phyloP scores from a whole-genome alignment of 2,888 invertebrate species.

The Drosophila fulvimacula region DNA sequence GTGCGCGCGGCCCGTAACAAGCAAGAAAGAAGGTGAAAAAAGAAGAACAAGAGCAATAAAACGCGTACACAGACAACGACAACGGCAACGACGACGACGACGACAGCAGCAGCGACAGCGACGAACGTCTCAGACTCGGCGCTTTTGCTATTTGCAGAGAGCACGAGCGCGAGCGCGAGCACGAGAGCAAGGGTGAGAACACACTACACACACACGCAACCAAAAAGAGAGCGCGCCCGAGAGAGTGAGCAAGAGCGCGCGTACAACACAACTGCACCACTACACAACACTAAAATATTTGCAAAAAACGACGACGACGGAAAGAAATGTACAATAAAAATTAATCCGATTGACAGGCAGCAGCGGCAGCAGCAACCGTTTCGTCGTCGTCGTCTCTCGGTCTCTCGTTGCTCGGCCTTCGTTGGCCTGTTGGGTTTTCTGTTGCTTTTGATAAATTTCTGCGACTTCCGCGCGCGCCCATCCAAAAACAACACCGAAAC shows the following conservation, averaged over 20 bases:
- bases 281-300: conserved; percentile 57
- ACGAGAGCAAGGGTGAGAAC: conserved; percentile 39
- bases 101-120: conserved; percentile 38
- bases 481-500: conserved; percentile 71
- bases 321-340: conserved; percentile 73
- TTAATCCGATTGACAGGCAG: conserved; percentile 72
- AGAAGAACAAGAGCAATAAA: conserved; percentile 64
- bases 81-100: conserved; percentile 32
- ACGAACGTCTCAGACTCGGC: conserved; percentile 56
- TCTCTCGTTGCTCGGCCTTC: conserved; percentile 52
- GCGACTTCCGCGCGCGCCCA: conserved; percentile 74
- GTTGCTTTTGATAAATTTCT: conserved; percentile 67
- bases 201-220: conserved; percentile 8
- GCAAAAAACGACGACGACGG: conserved; percentile 48
- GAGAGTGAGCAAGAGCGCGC: conserved; percentile 24
- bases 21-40: conserved; percentile 75
- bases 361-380: conserved; percentile 38
- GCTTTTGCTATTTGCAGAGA: conserved; percentile 55
- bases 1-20: conserved; percentile 71
- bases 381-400: conserved; percentile 62
- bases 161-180: conserved; percentile 27
- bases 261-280: conserved; percentile 41
- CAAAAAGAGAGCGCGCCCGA: conserved; percentile 25
- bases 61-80: conserved; percentile 61
- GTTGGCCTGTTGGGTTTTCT: conserved; percentile 40